Conservation (phyloP, 2,113 vertebrate species). For the Glaucidium brasilianum region DNA sequence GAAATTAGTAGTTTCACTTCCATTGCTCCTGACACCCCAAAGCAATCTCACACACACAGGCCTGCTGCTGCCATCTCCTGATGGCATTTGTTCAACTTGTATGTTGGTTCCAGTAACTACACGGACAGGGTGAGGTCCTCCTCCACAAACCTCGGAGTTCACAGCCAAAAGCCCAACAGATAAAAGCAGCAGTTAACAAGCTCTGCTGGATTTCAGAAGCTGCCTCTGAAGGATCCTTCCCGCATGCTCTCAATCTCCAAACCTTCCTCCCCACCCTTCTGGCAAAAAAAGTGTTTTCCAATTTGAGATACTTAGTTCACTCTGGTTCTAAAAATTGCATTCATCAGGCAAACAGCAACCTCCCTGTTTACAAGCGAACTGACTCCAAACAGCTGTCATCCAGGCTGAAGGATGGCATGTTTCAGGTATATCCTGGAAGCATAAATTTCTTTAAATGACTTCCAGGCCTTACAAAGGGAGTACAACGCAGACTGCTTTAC, state of each 20-base stretch:
- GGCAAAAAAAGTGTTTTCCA: not conserved
- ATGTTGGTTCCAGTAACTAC: accelerated
- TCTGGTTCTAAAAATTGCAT: not conserved
- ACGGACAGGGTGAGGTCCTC: not conserved
- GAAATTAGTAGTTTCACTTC: not conserved
- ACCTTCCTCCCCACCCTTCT: not conserved
- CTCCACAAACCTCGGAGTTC: not conserved
- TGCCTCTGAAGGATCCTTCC: not conserved
- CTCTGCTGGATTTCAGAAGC: not conserved
- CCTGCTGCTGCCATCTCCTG: not conserved
- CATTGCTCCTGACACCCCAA: not conserved
- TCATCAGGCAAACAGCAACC: not conserved
- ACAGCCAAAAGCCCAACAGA: not conserved
- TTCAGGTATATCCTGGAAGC: not conserved
- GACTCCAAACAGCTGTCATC: not conserved
- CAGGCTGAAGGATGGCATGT: not conserved
- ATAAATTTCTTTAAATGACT: not conserved
- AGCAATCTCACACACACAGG: accelerated
- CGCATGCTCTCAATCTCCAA: not conserved
- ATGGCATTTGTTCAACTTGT: not conserved
- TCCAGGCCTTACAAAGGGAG: not conserved
- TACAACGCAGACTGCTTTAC: not conserved
- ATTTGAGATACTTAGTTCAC: not conserved
- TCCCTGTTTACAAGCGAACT: not conserved
- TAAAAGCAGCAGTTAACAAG: not conserved